Base-by-base conservation (phyloP, 2,113 vertebrate genomes). In the Stegastes partitus region DNA sequence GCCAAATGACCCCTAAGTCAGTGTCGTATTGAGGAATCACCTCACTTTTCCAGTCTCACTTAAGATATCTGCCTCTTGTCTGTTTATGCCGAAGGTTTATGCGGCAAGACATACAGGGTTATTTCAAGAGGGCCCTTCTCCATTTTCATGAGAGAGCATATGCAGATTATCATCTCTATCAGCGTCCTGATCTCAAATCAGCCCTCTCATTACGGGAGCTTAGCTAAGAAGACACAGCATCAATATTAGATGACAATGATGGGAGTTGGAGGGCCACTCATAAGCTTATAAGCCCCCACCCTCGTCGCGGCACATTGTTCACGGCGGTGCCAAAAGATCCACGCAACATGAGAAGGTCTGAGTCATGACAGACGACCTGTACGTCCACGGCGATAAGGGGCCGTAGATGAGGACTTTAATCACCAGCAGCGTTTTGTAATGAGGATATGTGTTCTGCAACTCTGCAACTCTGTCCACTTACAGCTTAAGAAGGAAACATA, bases 241-340 rank as follows among this genome's bases (percentile, higher is more conserved):
- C 93, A 92, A 92, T 95, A 93, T 93, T 94, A 84, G 91, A 94
- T 93, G 91, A 94, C 84, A 88, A 93, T 88, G 91, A 92, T 91
- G 84, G 73, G 81, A 77, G 67, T 76, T 77, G 70, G 70, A 83
- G 81, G 64, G 75, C 77, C 81, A 82, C 88, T 90, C 77, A 85
- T 83, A 77, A 77, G 79, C 67, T 66, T 45, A 77, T 21, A 78
- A 49, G 42, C 71, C 21, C 47, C n/a, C 57, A n/a, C 51, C 56
- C 21, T 57, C 31, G 44, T 68, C 78, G 21, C 45, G 15, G 67
- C 59, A 66, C 37, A 59, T 72, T 79, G 79, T 79, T 78, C 66
- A 65, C 26, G 31, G 74, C 56, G 39, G 65, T 74, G 65, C 77
- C 28, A 54, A 42, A 68, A 74, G 42, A 90, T 50, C 31, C 56